Base-by-base conservation (phyloP, 2,797 vertebrate species). In the Betta splendens region DNA sequence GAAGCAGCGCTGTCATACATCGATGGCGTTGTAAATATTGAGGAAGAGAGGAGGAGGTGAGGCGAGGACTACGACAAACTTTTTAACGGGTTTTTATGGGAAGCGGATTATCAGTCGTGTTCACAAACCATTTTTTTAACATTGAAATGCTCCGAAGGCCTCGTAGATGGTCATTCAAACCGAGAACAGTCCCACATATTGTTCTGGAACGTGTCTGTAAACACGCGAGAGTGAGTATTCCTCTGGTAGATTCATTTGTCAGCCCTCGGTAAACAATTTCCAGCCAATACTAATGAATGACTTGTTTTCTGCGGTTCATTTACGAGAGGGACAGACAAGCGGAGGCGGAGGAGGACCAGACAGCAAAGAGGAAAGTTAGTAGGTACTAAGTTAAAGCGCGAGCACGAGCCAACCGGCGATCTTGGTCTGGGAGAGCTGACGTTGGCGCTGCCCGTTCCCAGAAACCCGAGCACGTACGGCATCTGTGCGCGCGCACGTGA, bases 21-120 rank as follows among this genome's bases (percentile, higher is more conserved):
- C 72, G 69, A 84, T 64, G 73, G 62, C 44, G 63, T 49, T 81
- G 79, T 84, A 84, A 82, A 87, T 82, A 77, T 54, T 56, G 50
- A 57, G 46, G 38, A 15, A 37, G 39, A 17, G 35, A 9, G 29
- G 26, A 32, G 38, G 32, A 16, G 15, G 2, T 43, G 18, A 9
- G 5, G 7, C 29, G 15, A 54, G 37, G 9, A 60, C n/a, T 43
- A 7, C 4, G 26, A 10, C 26, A 64, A 49, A 69, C 48, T 57
- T 62, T 28, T 17, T 8, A 3, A 58, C 68, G 23, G n/a, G n/a
- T n/a, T 65, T 80, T 77, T 54, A 73, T 74, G 25, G 66, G 62
- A 54, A 47, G 17, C 2, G 18, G 12, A 37, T 61, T 64, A 69
- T 75, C 72, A 38, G 61, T 47, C 25, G 7, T 57, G 25, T 23